These are phyloP conservation scores for Baccha elongata DNA, from an alignment of 2,888 invertebrate genomes.

Conservation along the genomic window DNA sequence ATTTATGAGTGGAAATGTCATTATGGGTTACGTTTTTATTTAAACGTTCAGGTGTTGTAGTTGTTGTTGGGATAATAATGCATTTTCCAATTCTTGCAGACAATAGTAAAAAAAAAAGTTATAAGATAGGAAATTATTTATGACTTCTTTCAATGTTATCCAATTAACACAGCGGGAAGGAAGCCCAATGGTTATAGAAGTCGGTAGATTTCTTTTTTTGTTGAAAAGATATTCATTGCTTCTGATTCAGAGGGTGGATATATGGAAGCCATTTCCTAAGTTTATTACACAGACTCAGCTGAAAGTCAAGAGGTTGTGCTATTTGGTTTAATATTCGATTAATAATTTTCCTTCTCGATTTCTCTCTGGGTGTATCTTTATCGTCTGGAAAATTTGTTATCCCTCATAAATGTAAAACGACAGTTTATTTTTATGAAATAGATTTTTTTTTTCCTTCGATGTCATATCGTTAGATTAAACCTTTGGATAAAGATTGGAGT, in stretches of 20 bases:
- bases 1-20: conserved; percentile 67
- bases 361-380: conserved; percentile 5
- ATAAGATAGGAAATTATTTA: conserved; percentile 63
- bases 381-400: conserved; percentile 13
- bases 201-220: conserved; percentile 35
- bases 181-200: conserved; percentile 38
- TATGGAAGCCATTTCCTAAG: conserved; percentile 40
- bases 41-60: conserved; percentile 47
- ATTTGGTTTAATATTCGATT: conserved; percentile 70
- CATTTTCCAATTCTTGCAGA: conserved; percentile 13
- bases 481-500: conserved; percentile 46
- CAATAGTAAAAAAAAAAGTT: conserved; percentile 18
- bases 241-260: conserved; percentile 47
- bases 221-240: conserved; percentile 54
- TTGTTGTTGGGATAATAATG: conserved; percentile 9
- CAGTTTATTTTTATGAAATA: conserved; percentile 33
- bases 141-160: conserved; percentile 64
- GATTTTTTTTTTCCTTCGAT: conserved; percentile 15
- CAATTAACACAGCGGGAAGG: conserved; percentile 70
- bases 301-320: conserved; percentile 61
- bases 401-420: conserved; percentile 52
- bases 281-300: conserved; percentile 51
- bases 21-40: conserved; percentile 59
- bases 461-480: conserved; percentile 25
- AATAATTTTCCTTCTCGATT: conserved; percentile 53